Evolutionary conservation across 2,797 vertebrate species (phyloP).

Genomic region (Silurus aristotelis): DNA sequence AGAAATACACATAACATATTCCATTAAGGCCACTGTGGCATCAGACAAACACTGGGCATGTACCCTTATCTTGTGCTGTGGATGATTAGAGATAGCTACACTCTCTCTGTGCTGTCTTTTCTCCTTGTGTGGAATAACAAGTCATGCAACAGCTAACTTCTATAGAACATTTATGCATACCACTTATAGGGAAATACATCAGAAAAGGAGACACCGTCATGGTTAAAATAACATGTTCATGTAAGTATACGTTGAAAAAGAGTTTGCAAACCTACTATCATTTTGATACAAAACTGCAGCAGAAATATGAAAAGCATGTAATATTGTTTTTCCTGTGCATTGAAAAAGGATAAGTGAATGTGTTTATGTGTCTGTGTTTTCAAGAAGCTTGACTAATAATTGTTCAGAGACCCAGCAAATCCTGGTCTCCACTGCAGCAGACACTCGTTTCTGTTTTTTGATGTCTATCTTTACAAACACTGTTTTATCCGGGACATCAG

Average conservation of each 20-base stretch:
- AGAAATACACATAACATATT: conserved; percentile 50
- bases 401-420: too few relatives aligned
- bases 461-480: conserved; percentile 25
- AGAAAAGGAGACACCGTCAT: conserved; percentile 16
- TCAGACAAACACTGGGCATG: conserved; percentile 45
- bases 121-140: conserved; percentile 20
- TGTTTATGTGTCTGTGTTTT: background rate
- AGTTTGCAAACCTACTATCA: background rate
- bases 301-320: background rate
- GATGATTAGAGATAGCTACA: conserved; percentile 44
- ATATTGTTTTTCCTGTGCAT: background rate
- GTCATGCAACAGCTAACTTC: conserved; percentile 39
- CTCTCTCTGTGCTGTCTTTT: conserved; percentile 30
- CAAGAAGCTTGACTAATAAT: background rate
- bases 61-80: conserved; percentile 31
- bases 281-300: background rate
- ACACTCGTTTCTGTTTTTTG: conserved; percentile 31
- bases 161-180: conserved; percentile 29
- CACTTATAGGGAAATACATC: conserved; percentile 31
- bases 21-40: conserved; percentile 47
- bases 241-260: conserved; percentile 30
- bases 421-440: background rate
- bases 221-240: conserved; percentile 52
- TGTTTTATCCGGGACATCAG: conserved; percentile 56
- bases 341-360: background rate